Evolutionary conservation across 2,888 invertebrate genomes (phyloP).

Genomic region (Frankliniella fusca): DNA sequence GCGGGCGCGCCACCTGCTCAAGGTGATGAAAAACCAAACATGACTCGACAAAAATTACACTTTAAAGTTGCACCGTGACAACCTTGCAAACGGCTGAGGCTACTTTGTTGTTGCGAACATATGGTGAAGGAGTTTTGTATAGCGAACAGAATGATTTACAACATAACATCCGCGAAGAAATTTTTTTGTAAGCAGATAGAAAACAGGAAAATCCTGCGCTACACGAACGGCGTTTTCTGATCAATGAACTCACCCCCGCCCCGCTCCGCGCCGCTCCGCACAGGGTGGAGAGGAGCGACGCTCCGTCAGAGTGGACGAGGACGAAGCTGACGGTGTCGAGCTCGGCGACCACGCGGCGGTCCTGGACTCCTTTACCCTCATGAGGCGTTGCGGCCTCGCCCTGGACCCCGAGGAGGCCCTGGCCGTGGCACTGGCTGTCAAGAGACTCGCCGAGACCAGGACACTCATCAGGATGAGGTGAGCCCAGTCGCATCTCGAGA

Average conservation of each 20-base stretch:
- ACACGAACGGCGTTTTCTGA: background rate
- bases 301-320: background rate
- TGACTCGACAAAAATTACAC: too few species aligned
- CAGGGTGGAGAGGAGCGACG: too few species aligned
- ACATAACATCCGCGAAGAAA: too few species aligned
- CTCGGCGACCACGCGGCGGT: background rate
- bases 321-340: background rate
- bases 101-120: too few species aligned
- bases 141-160: too few species aligned
- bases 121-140: too few species aligned
- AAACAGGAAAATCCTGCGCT: background rate
- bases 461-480: background rate
- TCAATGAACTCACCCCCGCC: too few species aligned
- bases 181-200: background rate
- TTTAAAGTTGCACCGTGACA: too few species aligned
- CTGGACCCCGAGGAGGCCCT: background rate
- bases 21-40: background rate
- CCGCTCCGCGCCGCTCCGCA: too few species aligned
- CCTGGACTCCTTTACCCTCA: background rate
- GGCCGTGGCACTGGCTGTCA: background rate
- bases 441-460: background rate
- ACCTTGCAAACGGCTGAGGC: too few species aligned
- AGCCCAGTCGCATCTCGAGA: background rate
- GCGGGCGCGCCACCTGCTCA: background rate
- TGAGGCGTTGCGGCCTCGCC: background rate